Evolutionary conservation across 2,113 vertebrate genomes (phyloP), one percentile per base, ranked within the genome.

Genomic region (sheep (Ovis aries)): DNA sequence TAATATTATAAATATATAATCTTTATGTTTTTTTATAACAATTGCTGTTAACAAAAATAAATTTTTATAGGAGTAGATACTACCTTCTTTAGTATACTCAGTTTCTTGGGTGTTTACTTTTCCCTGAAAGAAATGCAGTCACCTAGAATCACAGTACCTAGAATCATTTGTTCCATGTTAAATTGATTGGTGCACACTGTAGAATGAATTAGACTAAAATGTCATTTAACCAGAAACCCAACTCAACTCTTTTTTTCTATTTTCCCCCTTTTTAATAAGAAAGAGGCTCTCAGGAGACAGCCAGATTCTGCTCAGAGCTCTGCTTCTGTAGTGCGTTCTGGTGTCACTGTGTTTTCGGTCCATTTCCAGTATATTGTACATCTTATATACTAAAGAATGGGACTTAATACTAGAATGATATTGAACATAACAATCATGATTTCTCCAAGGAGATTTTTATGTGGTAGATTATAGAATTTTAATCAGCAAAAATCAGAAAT

Each of bases 11-110:
- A 55, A 67, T 90, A 57, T 60, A 0, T 2, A 62, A 36, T 64
- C 48, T 86, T 81, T 82, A 90, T 85, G 62, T 27, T n/a, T 96
- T 94, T 94, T 64, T 90, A 40, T 92, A 53, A 92, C 88, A 57
- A 48, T 86, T 62, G 31, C 5, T 87, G 12, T 85, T 85, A 53
- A 92, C 33, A 78, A 7, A 31, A n/a, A 40, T 4, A n/a, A 40
- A 67, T 71, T 89, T 94, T 94, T 94, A 86, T 0, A 85, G 71
- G 43, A 83, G 43, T 55, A 80, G 13, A 33, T 88, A 50, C 10
- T 43, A n/a, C 45, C 92, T 92, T 86, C 85, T 57, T 55, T 97
- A 86, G 43, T 57, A 77, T 36, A 53, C 53, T 59, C 91, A 57
- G 74, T 91, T 89, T 78, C 25, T 55, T 78, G 13, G 53, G 31